These are phyloP conservation scores for Eupithecia subumbrata DNA, from an alignment of 2,888 invertebrate genomes.

Conservation along the genomic window DNA sequence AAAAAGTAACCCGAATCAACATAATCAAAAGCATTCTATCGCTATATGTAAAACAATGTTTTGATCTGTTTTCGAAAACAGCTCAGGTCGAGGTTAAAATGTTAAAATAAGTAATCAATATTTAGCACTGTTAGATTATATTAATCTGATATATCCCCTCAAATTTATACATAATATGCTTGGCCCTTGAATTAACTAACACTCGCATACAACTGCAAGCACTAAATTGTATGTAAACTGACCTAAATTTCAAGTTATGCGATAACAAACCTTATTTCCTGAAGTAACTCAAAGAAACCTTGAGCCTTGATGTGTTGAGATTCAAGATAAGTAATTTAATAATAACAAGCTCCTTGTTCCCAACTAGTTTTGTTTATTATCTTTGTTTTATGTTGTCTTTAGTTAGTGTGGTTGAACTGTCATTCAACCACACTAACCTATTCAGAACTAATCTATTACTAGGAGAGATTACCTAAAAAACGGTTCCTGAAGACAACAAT, in stretches of 20 bases:
- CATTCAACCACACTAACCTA: too few species aligned
- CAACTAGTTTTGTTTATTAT: background rate
- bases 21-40: too few species aligned
- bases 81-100: too few species aligned
- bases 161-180: too few species aligned
- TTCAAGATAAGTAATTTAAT: background rate
- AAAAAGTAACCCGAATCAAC: too few species aligned
- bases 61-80: too few species aligned
- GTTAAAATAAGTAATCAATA: background rate
- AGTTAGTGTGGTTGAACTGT: background rate
- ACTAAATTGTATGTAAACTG: background rate
- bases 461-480: too few species aligned
- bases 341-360: background rate
- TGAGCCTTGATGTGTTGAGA: background rate
- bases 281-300: background rate
- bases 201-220: background rate
- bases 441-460: too few species aligned
- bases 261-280: background rate
- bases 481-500: too few species aligned
- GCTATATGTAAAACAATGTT: too few species aligned
- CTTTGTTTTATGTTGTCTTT: background rate
- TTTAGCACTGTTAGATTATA: too few species aligned
- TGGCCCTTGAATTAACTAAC: background rate
- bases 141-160: too few species aligned
- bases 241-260: background rate